Evolutionary conservation across 2,888 invertebrate genomes (phyloP), one percentile per base, ranked within the genome.

Genomic region (Philonicus albiceps): DNA sequence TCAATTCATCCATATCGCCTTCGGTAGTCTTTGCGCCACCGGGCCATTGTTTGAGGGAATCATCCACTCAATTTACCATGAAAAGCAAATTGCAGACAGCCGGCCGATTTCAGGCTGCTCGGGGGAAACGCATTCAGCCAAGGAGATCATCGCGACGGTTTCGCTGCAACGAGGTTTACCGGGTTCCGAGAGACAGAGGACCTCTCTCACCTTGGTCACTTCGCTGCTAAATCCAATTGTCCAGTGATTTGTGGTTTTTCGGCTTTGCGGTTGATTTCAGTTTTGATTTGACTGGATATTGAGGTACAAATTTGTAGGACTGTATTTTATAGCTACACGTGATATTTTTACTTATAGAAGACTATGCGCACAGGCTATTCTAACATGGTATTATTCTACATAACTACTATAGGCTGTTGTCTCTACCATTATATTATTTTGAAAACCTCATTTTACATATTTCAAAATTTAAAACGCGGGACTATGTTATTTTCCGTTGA

Each of bases 1-100:
- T 64, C 86, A 30, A 83, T 43, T 87, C 87, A 87, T 83, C 87
- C 87, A 87, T 81, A 31, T 22, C 80, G 80, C 80, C n/a, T 76
- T 22, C 40, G 22, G 76, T 2, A 22, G 76, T 13, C 76, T 76
- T 13, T 53, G 53, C 80, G 8, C 27, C 80, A 30, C 16, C 74
- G 16, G 80, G 80, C 27, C 49, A 30, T 31, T 30, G 22, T 80
- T n/a, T 31, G 13, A 43, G 53, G 43, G 49, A 80, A 80, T 80
- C 80, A 80, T 80, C 43, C 80, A 31, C 49, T 80, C 80, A 80
- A 80, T 80, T 80, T 80, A 80, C 80, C 80, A 80, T 80, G 80
- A 80, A 80, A 80, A 40, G 43, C 80, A 53, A 80, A 80, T 80
- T 80, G 43, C 49, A 80, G 80, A 5, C 80, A 80, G 80, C 80